Evolutionary conservation across 2,113 vertebrate genomes (phyloP).

Genomic region (Laticauda colubrina): DNA sequence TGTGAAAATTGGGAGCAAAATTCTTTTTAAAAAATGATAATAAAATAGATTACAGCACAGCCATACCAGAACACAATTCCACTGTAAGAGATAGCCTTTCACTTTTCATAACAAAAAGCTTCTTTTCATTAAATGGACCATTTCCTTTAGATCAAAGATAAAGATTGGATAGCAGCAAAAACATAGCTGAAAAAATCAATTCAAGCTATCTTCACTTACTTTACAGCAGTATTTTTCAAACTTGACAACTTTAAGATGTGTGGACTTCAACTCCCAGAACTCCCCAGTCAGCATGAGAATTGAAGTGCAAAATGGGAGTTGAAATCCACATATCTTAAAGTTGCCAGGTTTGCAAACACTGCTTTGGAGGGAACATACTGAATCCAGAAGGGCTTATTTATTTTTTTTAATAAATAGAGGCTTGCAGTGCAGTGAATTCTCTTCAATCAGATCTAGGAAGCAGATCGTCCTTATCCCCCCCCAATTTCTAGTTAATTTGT

Average conservation of each 20-base stretch:
- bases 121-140: neutral
- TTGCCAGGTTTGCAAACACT: neutral
- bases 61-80: neutral
- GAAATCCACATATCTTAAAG: neutral
- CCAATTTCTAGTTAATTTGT: neutral
- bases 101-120: neutral
- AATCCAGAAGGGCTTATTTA: neutral
- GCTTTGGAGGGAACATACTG: neutral
- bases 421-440: neutral
- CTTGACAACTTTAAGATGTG: neutral
- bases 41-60: neutral
- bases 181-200: neutral
- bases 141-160: neutral
- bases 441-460: neutral
- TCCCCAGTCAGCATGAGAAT: neutral
- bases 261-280: neutral
- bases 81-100: neutral
- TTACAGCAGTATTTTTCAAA: neutral
- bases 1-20: neutral
- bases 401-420: neutral
- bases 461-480: neutral
- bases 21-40: neutral
- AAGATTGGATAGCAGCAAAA: neutral
- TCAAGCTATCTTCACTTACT: neutral
- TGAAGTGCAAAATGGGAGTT: neutral